phyloP scores from a whole-genome alignment of 2,113 vertebrate genomes.

The Corvus hawaiiensis region DNA sequence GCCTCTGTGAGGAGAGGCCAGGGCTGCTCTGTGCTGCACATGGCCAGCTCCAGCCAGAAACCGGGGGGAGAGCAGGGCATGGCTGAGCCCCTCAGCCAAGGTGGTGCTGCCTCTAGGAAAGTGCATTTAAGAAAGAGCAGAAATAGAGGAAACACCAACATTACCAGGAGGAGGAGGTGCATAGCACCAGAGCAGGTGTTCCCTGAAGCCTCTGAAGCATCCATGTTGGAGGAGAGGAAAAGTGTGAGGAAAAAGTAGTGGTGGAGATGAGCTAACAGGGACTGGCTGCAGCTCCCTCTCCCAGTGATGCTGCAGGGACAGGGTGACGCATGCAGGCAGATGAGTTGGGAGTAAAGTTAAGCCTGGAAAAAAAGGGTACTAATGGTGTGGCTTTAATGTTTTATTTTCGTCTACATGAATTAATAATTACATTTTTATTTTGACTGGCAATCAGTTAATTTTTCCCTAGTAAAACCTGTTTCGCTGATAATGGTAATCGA shows the following conservation, averaged over 20 bases:
- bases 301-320: not conserved
- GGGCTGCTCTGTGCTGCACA: fast-evolving
- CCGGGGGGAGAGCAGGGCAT: fast-evolving
- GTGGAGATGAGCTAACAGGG: not conserved
- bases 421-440: not conserved
- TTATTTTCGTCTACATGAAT: not conserved
- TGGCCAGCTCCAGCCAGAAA: not conserved
- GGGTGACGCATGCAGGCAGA: not conserved
- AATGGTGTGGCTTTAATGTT: not conserved
- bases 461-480: not conserved
- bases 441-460: not conserved
- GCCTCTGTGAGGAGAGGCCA: fast-evolving
- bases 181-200: not conserved
- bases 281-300: not conserved
- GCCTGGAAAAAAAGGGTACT: not conserved
- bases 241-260: not conserved
- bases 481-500: not conserved
- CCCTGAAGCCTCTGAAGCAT: not conserved
- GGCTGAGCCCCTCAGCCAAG: not conserved
- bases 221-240: not conserved
- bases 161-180: not conserved
- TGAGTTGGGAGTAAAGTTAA: not conserved
- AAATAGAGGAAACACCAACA: not conserved
- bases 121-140: not conserved
- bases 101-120: not conserved